Percentiles rank a stretch among this genome's conserved stretches.
phyloP scores from a whole-genome alignment of 2,797 vertebrate genomes.

The Pseudomugil gertrudae region DNA sequence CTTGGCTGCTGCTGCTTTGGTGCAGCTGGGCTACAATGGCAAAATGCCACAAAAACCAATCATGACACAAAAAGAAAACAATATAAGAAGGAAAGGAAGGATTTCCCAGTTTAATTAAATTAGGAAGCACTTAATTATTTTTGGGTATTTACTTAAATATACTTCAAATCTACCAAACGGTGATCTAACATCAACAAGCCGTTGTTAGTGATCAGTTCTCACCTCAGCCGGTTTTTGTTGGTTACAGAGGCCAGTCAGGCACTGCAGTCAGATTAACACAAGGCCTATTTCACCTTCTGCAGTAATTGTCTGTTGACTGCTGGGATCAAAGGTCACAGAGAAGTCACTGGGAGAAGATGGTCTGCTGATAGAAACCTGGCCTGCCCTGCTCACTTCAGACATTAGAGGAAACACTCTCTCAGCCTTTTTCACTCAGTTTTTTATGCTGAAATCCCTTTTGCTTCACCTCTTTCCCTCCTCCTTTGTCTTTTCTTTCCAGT shows the following conservation, averaged over 20 bases:
- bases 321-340: constrained; percentile 63
- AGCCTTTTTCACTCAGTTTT: constrained; percentile 24
- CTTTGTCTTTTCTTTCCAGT: constrained; percentile 47
- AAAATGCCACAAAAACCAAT: constrained; percentile 47
- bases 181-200: neutral
- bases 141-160: constrained; percentile 9
- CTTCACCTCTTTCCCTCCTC: constrained; percentile 15
- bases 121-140: constrained; percentile 23
- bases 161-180: neutral
- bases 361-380: constrained; percentile 40
- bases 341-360: constrained; percentile 36
- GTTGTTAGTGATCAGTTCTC: constrained; percentile 39
- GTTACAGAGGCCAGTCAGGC: constrained; percentile 37
- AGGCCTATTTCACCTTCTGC: constrained; percentile 57
- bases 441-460: constrained; percentile 34
- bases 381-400: constrained; percentile 42
- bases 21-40: constrained; percentile 71
- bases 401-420: constrained; percentile 33
- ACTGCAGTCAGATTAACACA: constrained; percentile 67
- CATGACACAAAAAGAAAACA: constrained; percentile 40
- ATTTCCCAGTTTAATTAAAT: constrained; percentile 20
- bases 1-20: constrained; percentile 55
- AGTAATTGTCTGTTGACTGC: constrained; percentile 63
- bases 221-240: constrained; percentile 45
- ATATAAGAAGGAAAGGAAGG: constrained; percentile 44